A percentile compares a stretch with the other conserved stretches of the same genome.
phyloP scores from a whole-genome alignment of 2,113 vertebrate species.

The Drymodes brunneopygia region DNA sequence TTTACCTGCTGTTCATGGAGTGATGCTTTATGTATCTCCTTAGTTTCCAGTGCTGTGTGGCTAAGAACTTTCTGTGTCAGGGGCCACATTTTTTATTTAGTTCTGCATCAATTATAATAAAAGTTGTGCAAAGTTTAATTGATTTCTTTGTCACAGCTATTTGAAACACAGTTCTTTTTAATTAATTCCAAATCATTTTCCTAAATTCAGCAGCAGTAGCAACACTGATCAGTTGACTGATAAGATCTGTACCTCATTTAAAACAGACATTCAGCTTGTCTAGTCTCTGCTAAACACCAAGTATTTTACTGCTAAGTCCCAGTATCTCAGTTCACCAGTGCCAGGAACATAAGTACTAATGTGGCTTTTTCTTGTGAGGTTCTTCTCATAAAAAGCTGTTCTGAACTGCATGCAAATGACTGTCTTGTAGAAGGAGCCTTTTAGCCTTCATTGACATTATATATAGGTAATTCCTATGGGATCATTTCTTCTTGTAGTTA shows the following conservation, averaged over 20 bases:
- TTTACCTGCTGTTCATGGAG: not conserved
- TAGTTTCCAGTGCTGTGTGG: not conserved
- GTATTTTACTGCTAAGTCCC: conserved; percentile 13
- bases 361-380: not conserved
- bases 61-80: not conserved
- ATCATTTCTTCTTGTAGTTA: not conserved
- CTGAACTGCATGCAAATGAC: not conserved
- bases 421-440: not conserved
- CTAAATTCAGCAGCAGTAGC: not conserved
- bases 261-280: not conserved
- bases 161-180: not conserved
- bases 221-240: not conserved
- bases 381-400: not conserved
- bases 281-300: not conserved
- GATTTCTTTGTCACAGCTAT: not conserved
- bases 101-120: not conserved
- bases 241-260: not conserved
- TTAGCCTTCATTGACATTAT: not conserved
- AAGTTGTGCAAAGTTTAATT: not conserved
- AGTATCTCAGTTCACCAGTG: not conserved
- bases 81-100: not conserved
- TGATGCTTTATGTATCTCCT: not conserved
- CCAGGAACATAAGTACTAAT: not conserved
- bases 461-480: not conserved
- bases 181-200: not conserved